Conservation (phyloP, 2,797 vertebrate species). For the Falco berigora region DNA sequence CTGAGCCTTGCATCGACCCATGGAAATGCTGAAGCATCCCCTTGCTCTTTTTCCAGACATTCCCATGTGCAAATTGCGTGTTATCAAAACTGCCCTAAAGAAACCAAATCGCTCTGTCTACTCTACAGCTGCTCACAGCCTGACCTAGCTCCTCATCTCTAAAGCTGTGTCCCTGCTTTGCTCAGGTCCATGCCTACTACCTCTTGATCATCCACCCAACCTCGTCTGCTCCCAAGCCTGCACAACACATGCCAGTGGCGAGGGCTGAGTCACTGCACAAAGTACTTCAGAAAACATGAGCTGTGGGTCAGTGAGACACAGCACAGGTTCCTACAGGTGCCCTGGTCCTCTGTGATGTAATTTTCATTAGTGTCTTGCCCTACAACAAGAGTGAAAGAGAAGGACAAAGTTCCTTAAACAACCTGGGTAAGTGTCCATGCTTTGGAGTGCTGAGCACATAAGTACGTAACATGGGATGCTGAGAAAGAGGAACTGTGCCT, state of each 20-base stretch:
- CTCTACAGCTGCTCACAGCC: neutral
- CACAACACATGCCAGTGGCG: neutral
- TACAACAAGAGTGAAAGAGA: neutral
- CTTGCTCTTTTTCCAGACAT: neutral
- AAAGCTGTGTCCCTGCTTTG: neutral
- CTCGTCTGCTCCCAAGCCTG: neutral
- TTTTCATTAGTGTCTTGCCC: neutral
- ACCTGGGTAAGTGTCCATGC: neutral
- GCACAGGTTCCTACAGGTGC: neutral
- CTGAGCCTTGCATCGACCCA: neutral
- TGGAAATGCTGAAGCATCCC: neutral
- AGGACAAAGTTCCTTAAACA: neutral
- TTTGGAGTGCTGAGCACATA: neutral
- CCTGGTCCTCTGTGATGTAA: neutral
- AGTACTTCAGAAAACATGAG: neutral
- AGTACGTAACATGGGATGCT: accelerated
- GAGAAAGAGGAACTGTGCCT: neutral
- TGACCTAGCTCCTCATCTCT: neutral
- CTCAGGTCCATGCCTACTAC: neutral
- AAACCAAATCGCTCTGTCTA: neutral
- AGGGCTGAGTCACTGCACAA: neutral
- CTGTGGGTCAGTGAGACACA: neutral
- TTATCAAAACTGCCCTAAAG: neutral
- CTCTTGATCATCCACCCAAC: neutral
- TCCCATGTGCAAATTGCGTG: neutral